Conservation (phyloP, 2,888 invertebrate genomes). For the Yponomeuta sedellus region DNA sequence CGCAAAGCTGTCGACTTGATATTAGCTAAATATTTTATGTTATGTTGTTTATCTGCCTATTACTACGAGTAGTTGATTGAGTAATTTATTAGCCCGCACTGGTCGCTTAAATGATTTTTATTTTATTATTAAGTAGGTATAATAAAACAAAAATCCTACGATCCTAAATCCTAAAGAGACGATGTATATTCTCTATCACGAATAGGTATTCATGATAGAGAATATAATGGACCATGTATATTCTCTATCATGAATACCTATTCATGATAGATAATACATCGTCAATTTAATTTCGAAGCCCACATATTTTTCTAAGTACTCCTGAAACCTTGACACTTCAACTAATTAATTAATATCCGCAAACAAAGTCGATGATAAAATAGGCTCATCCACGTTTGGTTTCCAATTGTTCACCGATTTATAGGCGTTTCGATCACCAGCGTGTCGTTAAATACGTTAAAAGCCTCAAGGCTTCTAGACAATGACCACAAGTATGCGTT, state of each 20-base stretch:
- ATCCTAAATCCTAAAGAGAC: too few species aligned
- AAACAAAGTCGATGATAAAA: conserved; percentile 46
- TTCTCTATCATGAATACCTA: too few species aligned
- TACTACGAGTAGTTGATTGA: conserved; percentile 20
- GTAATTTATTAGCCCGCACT: too few species aligned
- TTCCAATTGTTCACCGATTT: conserved; percentile 60
- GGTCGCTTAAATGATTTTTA: conserved; percentile 27
- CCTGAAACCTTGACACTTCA: conserved; percentile 47
- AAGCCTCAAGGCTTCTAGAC: conserved; percentile 47
- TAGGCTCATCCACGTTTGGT: conserved; percentile 49
- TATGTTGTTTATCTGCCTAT: not conserved
- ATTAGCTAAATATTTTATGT: too few species aligned
- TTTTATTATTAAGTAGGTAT: too few species aligned
- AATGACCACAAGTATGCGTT: conserved; percentile 31
- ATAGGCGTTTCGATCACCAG: conserved; percentile 57
- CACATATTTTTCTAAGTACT: conserved; percentile 26
- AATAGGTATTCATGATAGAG: too few species aligned
- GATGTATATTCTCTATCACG: too few species aligned
- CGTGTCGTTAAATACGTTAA: conserved; percentile 62
- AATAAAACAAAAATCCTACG: too few species aligned
- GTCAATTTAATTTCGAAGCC: not conserved
- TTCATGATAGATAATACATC: conserved; percentile 13
- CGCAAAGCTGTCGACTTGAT: too few species aligned
- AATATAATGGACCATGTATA: too few species aligned
- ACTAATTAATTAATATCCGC: conserved; percentile 54